Base-by-base conservation (phyloP, 1,140 invertebrate genomes). In the Lepidostoma basale region DNA sequence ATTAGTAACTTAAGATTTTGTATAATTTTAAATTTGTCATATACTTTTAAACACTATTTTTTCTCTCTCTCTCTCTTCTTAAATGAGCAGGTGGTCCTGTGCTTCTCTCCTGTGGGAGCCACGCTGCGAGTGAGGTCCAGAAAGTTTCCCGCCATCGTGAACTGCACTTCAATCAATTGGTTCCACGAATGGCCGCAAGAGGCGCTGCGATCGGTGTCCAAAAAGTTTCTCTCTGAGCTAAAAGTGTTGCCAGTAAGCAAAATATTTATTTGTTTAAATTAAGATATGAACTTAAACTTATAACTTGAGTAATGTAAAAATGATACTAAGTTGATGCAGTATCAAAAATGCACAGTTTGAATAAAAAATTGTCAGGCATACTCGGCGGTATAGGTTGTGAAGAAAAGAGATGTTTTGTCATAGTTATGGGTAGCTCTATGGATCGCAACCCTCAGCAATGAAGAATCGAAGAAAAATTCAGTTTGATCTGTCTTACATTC, bases 181-280 rank as follows among this genome's bases (percentile, higher is more conserved):
- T 98, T 98, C 79, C 94, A 98, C 77, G 93, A 95, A 82, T 98
- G 96, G 96, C 96, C 96, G 0, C 86, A 90, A 77, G 90, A 95
- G 75, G 96, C 96, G 5, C 79, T 98, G 54, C 86, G 92, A 73
- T 96, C 94, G 54, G 96, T 98, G 0, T 96, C 94, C 23, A 84
- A 85, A 62, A 85, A 90, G 66, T 97, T 97, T 78, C 81, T 98
- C 12, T 80, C 87, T 20, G 90, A 94, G 76, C 87, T 94, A 4
- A 84, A 89, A 54, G 85, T 88, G 16, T 75, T 95, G 39, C 87
- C 89, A 16, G 88, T 88, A 73, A 82, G 62, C 39, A 10, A 45
- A 33, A 33, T 59, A 12, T 3, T 39, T 36, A 25, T 30, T 54
- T 14, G 14, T 14, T 45, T n/a, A 2, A 6, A 6, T 36, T 36